These are phyloP conservation scores for Agrotis exclamationis DNA, from an alignment of 2,888 invertebrate genomes.

Conservation along the genomic window DNA sequence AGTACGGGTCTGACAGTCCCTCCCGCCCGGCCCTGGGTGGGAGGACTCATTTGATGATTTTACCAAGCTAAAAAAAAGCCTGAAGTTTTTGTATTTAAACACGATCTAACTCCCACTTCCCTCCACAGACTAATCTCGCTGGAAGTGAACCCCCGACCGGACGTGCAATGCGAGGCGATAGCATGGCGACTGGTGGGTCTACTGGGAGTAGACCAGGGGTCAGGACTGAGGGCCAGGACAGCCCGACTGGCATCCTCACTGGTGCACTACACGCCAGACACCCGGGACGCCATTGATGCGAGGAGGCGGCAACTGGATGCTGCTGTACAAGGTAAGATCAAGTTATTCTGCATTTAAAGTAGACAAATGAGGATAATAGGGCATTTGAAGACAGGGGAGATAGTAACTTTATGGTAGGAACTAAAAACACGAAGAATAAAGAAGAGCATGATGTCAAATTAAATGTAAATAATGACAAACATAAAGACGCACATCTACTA, in stretches of 20 bases:
- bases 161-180: conserved; percentile 94
- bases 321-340: conserved; percentile 94
- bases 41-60: too few relatives aligned
- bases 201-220: conserved; percentile 92
- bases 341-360: too few relatives aligned
- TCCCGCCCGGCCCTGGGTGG: too few relatives aligned
- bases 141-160: conserved; percentile 92
- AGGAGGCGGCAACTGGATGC: conserved; percentile 94
- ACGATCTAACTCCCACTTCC: neutral
- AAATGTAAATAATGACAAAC: neutral
- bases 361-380: neutral
- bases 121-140: conserved; percentile 81
- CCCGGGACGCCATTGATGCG: conserved; percentile 93
- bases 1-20: too few relatives aligned
- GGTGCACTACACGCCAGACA: conserved; percentile 92
- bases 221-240: conserved; percentile 92
- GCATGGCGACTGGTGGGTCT: conserved; percentile 96
- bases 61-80: too few relatives aligned
- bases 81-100: neutral
- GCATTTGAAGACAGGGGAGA: neutral
- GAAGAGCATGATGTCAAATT: neutral
- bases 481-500: too few relatives aligned
- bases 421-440: neutral
- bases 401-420: neutral
- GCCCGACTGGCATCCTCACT: conserved; percentile 91